These are phyloP conservation scores for Eristalinus aeneus DNA, from an alignment of 2,888 invertebrate genomes.

Conservation along the genomic window DNA sequence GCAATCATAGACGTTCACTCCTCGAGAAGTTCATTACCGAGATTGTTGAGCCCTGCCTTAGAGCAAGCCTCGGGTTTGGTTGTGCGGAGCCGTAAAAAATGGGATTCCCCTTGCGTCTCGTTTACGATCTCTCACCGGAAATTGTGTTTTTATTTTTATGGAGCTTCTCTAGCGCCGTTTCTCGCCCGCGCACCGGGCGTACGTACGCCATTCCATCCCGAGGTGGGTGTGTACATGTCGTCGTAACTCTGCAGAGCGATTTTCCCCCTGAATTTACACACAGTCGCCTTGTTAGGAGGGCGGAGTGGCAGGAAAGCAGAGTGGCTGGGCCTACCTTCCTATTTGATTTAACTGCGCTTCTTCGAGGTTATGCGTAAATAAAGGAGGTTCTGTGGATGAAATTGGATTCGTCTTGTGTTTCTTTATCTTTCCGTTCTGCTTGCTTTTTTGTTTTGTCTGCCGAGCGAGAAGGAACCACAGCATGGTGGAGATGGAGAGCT, in stretches of 20 bases:
- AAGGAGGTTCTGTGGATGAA: constrained; percentile 23
- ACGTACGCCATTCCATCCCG: not conserved
- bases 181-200: not conserved
- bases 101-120: not conserved
- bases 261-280: constrained; percentile 22
- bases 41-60: not conserved
- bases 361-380: constrained; percentile 49
- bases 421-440: not conserved
- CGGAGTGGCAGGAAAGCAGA: not conserved
- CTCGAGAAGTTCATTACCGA: not conserved
- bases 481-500: not conserved
- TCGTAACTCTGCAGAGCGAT: constrained; percentile 21
- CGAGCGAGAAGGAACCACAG: not conserved
- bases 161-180: constrained; percentile 9
- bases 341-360: constrained; percentile 42
- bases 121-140: constrained; percentile 65
- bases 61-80: not conserved
- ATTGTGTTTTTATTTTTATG: constrained; percentile 70
- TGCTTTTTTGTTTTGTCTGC: not conserved
- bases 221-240: constrained; percentile 5
- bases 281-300: not conserved
- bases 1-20: not conserved
- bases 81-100: not conserved
- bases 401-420: not conserved
- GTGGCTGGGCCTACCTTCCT: constrained; percentile 23